These are phyloP conservation scores for Polia nebulosa DNA, from an alignment of 2,888 invertebrate species.

Conservation along the genomic window DNA sequence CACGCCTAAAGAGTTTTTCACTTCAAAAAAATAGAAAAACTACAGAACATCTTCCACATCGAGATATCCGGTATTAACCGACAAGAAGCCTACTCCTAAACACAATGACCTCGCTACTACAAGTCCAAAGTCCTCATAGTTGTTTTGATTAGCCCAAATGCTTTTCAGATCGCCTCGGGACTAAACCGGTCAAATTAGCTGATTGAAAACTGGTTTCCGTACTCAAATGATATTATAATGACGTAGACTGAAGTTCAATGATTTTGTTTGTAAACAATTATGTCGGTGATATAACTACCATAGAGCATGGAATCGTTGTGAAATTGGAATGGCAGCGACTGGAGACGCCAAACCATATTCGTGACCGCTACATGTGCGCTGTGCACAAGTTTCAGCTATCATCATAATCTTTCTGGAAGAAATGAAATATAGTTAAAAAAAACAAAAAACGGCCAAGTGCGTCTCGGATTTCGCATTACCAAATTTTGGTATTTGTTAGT, in stretches of 20 bases:
- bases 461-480: no score
- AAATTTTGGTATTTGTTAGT: no score
- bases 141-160: conserved; percentile 3
- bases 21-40: no score
- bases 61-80: not conserved
- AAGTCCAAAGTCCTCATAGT: not conserved
- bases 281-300: not conserved
- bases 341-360: no score
- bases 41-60: no score
- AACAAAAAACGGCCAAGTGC: no score
- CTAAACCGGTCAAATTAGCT: conserved; percentile 47
- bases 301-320: not conserved
- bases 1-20: no score
- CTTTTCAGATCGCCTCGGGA: conserved; percentile 33
- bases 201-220: conserved; percentile 22
- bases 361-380: no score
- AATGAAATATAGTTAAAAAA: no score
- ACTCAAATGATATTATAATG: conserved; percentile 50
- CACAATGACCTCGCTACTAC: conserved; percentile 14
- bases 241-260: conserved; percentile 34
- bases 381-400: no score
- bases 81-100: not conserved
- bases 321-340: not conserved
- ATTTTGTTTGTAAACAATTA: conserved; percentile 29
- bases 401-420: no score